These are phyloP conservation scores for Brachyhypopomus gauderio DNA, from an alignment of 2,113 vertebrate genomes.

Conservation along the genomic window DNA sequence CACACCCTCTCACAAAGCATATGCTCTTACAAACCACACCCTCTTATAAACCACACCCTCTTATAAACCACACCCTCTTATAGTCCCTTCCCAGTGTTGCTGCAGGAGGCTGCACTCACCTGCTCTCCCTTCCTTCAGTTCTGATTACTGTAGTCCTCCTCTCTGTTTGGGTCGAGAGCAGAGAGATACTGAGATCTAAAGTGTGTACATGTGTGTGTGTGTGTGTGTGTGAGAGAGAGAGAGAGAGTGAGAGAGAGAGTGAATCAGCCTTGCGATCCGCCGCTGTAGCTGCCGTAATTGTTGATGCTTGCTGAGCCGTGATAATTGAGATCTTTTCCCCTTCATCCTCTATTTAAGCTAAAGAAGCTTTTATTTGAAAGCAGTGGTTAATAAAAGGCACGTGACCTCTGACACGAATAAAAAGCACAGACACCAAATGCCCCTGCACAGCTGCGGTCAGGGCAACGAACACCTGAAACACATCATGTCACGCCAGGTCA, in stretches of 20 bases:
- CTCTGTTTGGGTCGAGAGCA: slow-evolving; percentile 47
- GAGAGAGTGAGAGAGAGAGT: slow-evolving; percentile 11
- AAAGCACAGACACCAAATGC: neutral
- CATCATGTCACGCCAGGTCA: too few relatives aligned
- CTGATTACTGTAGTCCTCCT: slow-evolving; percentile 65
- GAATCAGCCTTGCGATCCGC: slow-evolving; percentile 12
- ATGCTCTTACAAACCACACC: too few relatives aligned
- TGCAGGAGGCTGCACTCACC: slow-evolving; percentile 68
- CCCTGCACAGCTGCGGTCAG: too few relatives aligned
- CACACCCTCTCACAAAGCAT: slow-evolving; percentile 22
- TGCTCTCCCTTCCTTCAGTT: slow-evolving; percentile 66
- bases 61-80: neutral
- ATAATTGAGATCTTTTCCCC: slow-evolving; percentile 67
- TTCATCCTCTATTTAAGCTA: slow-evolving; percentile 53
- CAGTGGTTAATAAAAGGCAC: slow-evolving; percentile 62
- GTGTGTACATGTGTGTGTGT: slow-evolving; percentile 25
- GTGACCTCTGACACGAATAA: slow-evolving; percentile 17
- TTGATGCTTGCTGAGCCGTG: slow-evolving; percentile 52
- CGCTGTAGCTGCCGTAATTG: slow-evolving; percentile 34
- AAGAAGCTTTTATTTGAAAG: slow-evolving; percentile 27
- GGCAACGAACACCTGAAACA: too few relatives aligned
- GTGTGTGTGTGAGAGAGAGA: too few relatives aligned
- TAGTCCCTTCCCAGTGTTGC: slow-evolving; percentile 29
- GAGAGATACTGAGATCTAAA: slow-evolving; percentile 46
- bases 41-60: too few relatives aligned